Evolutionary conservation across 2,113 vertebrate species (phyloP).

Genomic region (Notarius quadriscutis): DNA sequence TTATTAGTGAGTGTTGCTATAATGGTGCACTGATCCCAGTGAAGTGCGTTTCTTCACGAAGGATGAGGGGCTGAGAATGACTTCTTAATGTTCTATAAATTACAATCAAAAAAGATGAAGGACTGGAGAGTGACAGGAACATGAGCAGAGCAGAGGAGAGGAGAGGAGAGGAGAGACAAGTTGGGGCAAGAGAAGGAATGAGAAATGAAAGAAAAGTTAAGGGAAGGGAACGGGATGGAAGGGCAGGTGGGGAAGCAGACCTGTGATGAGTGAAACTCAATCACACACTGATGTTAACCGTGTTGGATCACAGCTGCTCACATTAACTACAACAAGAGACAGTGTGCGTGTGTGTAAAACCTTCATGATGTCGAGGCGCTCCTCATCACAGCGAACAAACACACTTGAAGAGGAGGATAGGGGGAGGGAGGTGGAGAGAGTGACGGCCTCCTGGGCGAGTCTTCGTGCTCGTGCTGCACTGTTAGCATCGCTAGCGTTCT

Average conservation of each 20-base stretch:
- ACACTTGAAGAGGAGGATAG: conserved; percentile 95
- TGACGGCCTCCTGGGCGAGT: conserved; percentile 96
- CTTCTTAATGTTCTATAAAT: neutral
- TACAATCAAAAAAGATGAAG: neutral
- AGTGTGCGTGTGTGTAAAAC: conserved; percentile 63
- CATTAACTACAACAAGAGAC: neutral
- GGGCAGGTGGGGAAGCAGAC: neutral
- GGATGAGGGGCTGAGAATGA: neutral
- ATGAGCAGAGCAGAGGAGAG: neutral
- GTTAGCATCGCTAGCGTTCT: conserved; percentile 94
- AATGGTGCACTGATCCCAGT: neutral
- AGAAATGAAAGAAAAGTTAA: neutral
- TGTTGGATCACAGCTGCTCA: neutral
- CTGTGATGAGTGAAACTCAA: neutral
- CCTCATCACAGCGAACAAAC: conserved; percentile 96
- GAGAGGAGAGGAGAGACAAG: neutral
- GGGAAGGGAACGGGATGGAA: neutral
- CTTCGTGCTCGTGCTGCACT: conserved; percentile 92
- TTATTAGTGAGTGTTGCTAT: neutral
- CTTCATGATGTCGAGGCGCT: conserved; percentile 98
- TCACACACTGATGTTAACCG: neutral
- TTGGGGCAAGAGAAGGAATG: neutral
- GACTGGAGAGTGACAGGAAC: neutral
- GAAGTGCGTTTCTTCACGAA: neutral
- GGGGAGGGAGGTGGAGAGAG: conserved; percentile 94